Conservation (phyloP, 2,113 vertebrate species). For the Brienomyrus brachyistius region DNA sequence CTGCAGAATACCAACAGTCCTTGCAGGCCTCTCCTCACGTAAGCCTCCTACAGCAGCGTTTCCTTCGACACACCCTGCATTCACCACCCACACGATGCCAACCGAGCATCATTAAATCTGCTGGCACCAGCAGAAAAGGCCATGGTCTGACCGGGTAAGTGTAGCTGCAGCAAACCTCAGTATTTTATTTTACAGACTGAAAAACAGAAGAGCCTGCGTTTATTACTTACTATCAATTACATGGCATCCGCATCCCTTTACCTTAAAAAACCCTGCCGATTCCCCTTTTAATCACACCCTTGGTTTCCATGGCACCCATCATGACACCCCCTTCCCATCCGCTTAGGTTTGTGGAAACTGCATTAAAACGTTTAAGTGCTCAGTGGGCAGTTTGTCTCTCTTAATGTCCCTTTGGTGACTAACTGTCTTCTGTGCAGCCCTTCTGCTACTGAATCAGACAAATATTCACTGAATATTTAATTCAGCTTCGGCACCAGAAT, state of each 20-base stretch:
- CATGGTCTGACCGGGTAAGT: not conserved
- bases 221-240: not conserved
- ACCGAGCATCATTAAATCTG: not conserved
- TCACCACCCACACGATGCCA: not conserved
- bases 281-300: not conserved
- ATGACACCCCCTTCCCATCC: not conserved
- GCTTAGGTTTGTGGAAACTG: not conserved
- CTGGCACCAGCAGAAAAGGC: not conserved
- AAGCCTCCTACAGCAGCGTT: not conserved
- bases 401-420: not conserved
- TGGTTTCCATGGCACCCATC: not conserved
- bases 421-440: not conserved
- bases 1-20: not conserved
- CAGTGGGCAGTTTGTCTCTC: not conserved
- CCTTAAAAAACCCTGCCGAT: not conserved
- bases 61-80: not conserved
- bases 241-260: not conserved
- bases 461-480: not conserved
- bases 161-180: not conserved
- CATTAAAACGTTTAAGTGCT: not conserved
- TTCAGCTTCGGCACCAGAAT: not conserved
- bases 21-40: not conserved
- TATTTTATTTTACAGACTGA: not conserved
- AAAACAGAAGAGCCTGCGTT: not conserved
- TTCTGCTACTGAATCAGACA: not conserved